These are phyloP conservation scores for Corvus hawaiiensis DNA, from an alignment of 2,113 vertebrate genomes.

Conservation along the genomic window DNA sequence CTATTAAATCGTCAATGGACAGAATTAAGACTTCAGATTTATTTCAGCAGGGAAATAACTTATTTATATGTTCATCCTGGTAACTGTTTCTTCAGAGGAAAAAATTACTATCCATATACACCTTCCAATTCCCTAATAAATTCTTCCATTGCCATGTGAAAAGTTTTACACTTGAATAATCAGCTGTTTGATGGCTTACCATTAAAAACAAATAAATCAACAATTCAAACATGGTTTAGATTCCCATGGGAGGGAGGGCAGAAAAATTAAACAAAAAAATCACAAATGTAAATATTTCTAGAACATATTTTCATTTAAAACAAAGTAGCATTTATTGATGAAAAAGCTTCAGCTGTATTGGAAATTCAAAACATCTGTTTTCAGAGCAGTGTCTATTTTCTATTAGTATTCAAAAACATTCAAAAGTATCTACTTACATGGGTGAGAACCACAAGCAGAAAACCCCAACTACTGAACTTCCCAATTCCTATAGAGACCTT, in stretches of 20 bases:
- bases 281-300: neutral
- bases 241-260: neutral
- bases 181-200: constrained; percentile 2
- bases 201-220: constrained; percentile 50
- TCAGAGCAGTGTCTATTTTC: neutral
- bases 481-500: neutral
- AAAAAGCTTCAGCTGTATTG: neutral
- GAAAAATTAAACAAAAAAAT: neutral
- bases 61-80: neutral
- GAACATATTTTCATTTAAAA: neutral
- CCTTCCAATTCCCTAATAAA: constrained; percentile 37
- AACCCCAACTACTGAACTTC: neutral
- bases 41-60: neutral
- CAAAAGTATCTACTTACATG: neutral
- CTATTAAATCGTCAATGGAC: neutral
- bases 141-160: neutral
- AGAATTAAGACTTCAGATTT: neutral
- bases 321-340: neutral
- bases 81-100: neutral
- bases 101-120: neutral
- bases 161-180: constrained; percentile 55
- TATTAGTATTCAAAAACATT: neutral
- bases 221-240: constrained; percentile 36
- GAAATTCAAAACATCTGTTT: neutral
- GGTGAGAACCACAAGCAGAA: neutral